Evolutionary conservation across 2,113 vertebrate species (phyloP), one percentile per base, ranked within the genome.

Genomic region (Mesembrinibis cayennensis): DNA sequence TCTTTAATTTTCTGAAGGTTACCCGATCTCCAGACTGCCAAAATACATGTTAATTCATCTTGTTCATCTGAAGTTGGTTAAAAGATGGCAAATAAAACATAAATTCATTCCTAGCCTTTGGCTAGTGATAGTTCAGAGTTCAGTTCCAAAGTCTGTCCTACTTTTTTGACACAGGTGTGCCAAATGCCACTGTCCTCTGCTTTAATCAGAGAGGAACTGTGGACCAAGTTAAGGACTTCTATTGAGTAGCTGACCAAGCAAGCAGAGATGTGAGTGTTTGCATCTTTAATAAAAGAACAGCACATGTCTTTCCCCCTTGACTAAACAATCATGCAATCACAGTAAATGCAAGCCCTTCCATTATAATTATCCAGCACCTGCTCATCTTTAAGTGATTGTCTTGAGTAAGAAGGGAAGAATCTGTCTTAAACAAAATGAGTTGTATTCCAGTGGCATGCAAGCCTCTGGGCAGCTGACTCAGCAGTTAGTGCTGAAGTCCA

Each of bases 31-130:
- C 69, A 81, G 82, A 52, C 44, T 95, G 53, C 69, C 71, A 89
- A 91, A 93, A 87, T 91, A 86, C n/a, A 47, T 79, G 66, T 93
- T 45, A 62, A 83, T 78, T 93, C 8, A 27, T 55, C 78, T 94
- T 87, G 66, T 72, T 89, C 66, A 44, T 62, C 82, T 84, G 73
- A 58, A 45, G 50, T 63, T 85, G 15, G 73, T 91, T 63, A 53
- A 89, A 91, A 81, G 67, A 80, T 87, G 95, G 77, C 25, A 94
- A 82, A 88, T 87, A 90, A 36, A 17, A 62, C 16, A 29, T 13
- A 86, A 34, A 82, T 25, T 27, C 10, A 13, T 73, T 84, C 9
- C 5, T 59, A 34, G 55, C 45, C 69, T 93, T 84, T 73, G 63
- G n/a, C 7, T 20, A 77, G 49, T 56, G 77, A 17, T 14, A 67